Percentiles rank a stretch among this genome's conserved stretches.
Conservation (phyloP, 1,140 invertebrate genomes). For the Cydia splendana region DNA sequence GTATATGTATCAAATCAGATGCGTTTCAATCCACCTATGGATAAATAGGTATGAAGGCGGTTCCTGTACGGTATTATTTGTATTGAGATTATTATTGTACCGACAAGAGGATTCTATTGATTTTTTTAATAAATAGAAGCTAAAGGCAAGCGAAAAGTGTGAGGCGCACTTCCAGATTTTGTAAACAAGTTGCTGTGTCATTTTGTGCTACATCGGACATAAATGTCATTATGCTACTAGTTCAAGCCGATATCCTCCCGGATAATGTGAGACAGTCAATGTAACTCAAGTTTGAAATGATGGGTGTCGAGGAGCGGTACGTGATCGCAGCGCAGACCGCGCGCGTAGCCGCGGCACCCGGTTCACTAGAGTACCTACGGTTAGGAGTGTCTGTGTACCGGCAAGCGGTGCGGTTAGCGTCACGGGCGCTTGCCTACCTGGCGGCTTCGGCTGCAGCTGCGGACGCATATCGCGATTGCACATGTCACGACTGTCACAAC, state of each 20-base stretch:
- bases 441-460: slow-evolving; percentile 72
- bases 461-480: slow-evolving; percentile 79
- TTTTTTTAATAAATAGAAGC: not conserved
- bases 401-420: slow-evolving; percentile 46
- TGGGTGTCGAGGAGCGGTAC: slow-evolving; percentile 3
- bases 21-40: too few species aligned
- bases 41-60: not conserved
- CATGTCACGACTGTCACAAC: slow-evolving; percentile 77
- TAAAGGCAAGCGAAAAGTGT: too few species aligned
- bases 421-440: slow-evolving; percentile 76
- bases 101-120: not conserved
- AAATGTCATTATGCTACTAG: too few species aligned
- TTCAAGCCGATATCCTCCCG: too few species aligned
- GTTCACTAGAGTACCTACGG: not conserved
- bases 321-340: not conserved
- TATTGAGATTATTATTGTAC: not conserved
- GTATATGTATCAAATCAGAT: too few species aligned
- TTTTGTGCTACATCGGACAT: not conserved
- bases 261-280: not conserved
- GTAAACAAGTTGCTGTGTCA: not conserved
- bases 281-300: not conserved
- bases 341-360: not conserved
- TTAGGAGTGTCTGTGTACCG: slow-evolving; percentile 27
- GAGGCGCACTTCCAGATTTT: not conserved
- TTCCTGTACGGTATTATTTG: not conserved